Evolutionary conservation across 2,113 vertebrate species (phyloP).

Genomic region (Campylomormyrus tamandua): DNA sequence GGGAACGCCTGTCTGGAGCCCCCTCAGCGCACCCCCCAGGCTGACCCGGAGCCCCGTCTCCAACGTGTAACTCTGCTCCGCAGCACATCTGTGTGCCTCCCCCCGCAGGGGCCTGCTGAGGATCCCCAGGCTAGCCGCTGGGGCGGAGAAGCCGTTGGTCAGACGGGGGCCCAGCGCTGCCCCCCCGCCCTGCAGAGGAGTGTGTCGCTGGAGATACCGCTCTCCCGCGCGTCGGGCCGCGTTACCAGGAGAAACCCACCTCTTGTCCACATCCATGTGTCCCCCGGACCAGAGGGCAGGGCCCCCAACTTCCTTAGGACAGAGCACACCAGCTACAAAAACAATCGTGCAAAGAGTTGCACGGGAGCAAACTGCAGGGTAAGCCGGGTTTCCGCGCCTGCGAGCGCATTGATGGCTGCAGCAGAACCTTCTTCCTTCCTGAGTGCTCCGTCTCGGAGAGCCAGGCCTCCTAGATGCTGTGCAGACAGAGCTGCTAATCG

Average conservation of each 20-base stretch:
- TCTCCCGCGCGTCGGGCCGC: conserved; percentile 62
- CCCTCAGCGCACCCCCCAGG: conserved; percentile 24
- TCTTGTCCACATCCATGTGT: conserved; percentile 84
- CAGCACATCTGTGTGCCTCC: conserved; percentile 66
- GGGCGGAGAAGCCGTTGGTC: conserved; percentile 42
- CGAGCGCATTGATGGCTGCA: background rate
- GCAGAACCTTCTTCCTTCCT: background rate
- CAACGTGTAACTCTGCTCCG: conserved; percentile 55
- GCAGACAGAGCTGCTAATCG: background rate
- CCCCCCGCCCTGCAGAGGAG: conserved; percentile 78
- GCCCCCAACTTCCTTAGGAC: conserved; percentile 50
- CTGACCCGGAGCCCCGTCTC: conserved; percentile 33
- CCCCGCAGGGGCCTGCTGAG: conserved; percentile 42
- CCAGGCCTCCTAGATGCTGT: background rate
- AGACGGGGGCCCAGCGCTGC: conserved; percentile 47
- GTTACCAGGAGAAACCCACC: conserved; percentile 66
- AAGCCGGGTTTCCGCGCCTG: conserved; percentile 47
- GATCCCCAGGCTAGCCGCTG: conserved; percentile 41
- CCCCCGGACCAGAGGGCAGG: conserved; percentile 63
- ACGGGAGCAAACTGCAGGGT: conserved; percentile 64
- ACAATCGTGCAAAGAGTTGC: conserved; percentile 43
- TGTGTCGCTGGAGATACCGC: conserved; percentile 78
- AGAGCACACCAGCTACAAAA: conserved; percentile 49
- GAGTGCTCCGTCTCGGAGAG: background rate
- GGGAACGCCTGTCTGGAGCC: conserved; percentile 34